These are phyloP conservation scores for Rhadinocentrus ornatus DNA, from an alignment of 2,797 vertebrate genomes.

Conservation along the genomic window DNA sequence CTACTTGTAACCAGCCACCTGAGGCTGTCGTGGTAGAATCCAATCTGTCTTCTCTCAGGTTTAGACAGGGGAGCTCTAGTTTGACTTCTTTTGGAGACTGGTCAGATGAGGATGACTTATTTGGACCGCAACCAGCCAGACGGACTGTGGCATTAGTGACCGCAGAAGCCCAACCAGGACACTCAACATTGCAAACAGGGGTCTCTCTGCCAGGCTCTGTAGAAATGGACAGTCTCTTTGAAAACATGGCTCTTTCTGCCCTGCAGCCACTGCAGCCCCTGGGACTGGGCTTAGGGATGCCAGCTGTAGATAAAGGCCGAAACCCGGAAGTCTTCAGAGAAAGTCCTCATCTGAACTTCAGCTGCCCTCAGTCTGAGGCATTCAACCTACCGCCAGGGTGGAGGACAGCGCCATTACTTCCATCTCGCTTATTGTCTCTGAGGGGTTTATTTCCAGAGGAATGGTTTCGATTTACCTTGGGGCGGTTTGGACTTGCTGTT, in stretches of 20 bases:
- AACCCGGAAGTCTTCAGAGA: slow-evolving; percentile 71
- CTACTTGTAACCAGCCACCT: slow-evolving; percentile 63
- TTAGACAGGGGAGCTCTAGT: slow-evolving; percentile 86
- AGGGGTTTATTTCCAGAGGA: slow-evolving; percentile 91
- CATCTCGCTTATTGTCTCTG: slow-evolving; percentile 86
- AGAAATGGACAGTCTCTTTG: slow-evolving; percentile 85
- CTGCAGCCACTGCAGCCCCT: slow-evolving; percentile 86
- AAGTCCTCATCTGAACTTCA: slow-evolving; percentile 84
- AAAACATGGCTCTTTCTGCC: slow-evolving; percentile 81
- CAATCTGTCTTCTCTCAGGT: slow-evolving; percentile 71
- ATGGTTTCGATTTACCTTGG: slow-evolving; percentile 92
- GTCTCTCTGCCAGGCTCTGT: slow-evolving; percentile 91
- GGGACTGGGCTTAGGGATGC: slow-evolving; percentile 87
- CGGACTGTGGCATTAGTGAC: slow-evolving; percentile 84
- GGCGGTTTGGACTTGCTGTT: slow-evolving; percentile 85
- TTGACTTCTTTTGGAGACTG: slow-evolving; percentile 90
- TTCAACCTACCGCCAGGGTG: slow-evolving; percentile 90
- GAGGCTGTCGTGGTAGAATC: slow-evolving; percentile 74
- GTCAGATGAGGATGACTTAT: slow-evolving; percentile 92
- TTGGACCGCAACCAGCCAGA: slow-evolving; percentile 85
- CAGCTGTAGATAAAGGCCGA: slow-evolving; percentile 87
- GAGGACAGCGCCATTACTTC: slow-evolving; percentile 85
- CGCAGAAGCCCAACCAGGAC: slow-evolving; percentile 75
- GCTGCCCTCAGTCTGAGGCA: slow-evolving; percentile 87
- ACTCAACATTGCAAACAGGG: slow-evolving; percentile 65